Base-by-base conservation (phyloP, 92 coral and sea anemone species). In the Heteractis magnifica region DNA sequence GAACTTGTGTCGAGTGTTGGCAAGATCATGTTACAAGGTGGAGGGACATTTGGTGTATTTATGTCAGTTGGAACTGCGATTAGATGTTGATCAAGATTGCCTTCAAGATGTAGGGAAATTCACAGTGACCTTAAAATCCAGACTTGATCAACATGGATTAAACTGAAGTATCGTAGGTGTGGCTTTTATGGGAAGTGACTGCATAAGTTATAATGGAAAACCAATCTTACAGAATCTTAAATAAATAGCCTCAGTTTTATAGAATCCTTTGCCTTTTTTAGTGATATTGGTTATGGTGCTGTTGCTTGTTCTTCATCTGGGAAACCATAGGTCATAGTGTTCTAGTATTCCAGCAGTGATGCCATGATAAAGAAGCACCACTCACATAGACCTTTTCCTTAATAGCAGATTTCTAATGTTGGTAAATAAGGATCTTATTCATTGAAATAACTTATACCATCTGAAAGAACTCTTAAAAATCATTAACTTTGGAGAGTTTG, bases 21-120 rank as follows among this genome's bases (percentile, higher is more conserved):
- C 62, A 96, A 96, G 84, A 92, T 93, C 78, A 96, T 96, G 99
- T 79, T 96, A 26, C 99, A 96, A 84, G 99, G 99, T 70, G 99
- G 99, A 21, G 99, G 99, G 52, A 96, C 99, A 49, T 96, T 96
- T 89, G 99, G 99, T 55, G 95, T 90, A 51, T 96, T 96, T 78
- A 96, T 96, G 99, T 91, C 99, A 3, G 97, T 96, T 13, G 99
- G 99, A 51, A 96, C 99, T 44, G 99, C 98, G 34, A 96, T 96
- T 56, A 92, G 99, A 90, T 96, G 99, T 79, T 91, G 77, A 86
- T 53, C 12, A 26, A 65, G 3, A 7, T 18, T 0, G 14, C 6
- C 65, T 2, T 19, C 49, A 21, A 65, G 41, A 65, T 65, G 41
- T 14, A 21, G 73, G 73, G 4, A 68, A 21, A 68, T 7, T 68